Conservation (phyloP, 2,113 vertebrate genomes). For the Isurus oxyrinchus region DNA sequence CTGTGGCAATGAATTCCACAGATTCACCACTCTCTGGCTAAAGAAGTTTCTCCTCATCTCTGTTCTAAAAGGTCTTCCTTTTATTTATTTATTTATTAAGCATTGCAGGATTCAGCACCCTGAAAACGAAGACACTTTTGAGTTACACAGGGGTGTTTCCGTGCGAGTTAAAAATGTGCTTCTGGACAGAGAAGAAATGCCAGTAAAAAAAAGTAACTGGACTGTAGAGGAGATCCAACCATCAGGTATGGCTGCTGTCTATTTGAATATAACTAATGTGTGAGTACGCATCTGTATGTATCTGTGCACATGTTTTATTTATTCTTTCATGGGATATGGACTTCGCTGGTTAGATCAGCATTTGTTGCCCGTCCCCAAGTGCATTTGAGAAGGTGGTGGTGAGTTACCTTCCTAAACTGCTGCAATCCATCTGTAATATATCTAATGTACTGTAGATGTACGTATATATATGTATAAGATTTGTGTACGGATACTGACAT, state of each 20-base stretch:
- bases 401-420: too few relatives aligned
- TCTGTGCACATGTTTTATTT: not conserved
- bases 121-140: not conserved
- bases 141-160: not conserved
- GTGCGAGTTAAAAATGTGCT: not conserved
- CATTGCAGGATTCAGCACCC: rapidly evolving
- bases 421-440: too few relatives aligned
- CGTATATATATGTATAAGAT: not conserved
- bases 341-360: too few relatives aligned
- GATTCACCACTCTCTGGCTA: too few relatives aligned
- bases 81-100: not conserved
- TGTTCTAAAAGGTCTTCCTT: too few relatives aligned
- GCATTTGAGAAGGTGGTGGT: too few relatives aligned
- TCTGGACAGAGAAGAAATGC: rapidly evolving
- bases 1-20: too few relatives aligned
- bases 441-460: too few relatives aligned
- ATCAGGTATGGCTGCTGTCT: not conserved
- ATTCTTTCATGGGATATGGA: too few relatives aligned
- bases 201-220: not conserved
- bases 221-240: not conserved
- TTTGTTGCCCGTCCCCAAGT: too few relatives aligned
- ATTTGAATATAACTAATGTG: too few relatives aligned
- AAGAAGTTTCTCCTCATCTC: too few relatives aligned
- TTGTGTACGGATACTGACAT: not conserved
- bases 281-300: not conserved